These are phyloP conservation scores for Netelia virgata DNA, from an alignment of 2,888 invertebrate species.

Conservation along the genomic window DNA sequence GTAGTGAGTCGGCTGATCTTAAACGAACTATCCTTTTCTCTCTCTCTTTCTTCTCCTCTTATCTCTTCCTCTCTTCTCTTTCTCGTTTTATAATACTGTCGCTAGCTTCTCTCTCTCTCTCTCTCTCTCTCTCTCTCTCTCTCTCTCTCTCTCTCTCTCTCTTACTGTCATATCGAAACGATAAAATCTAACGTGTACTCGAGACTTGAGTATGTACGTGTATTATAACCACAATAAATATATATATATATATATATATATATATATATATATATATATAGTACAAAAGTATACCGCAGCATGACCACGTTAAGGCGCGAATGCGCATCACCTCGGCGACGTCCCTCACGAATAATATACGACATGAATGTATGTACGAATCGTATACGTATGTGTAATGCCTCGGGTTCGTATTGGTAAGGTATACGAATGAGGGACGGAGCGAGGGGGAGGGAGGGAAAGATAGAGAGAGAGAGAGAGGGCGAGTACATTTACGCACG, in stretches of 20 bases:
- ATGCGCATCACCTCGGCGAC: neutral
- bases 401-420: constrained; percentile 1
- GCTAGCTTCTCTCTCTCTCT: constrained; percentile 15
- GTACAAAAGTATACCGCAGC: neutral
- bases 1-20: constrained; percentile 74
- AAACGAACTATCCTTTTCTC: constrained; percentile 40
- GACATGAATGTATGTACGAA: neutral
- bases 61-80: neutral
- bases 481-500: constrained; percentile 20
- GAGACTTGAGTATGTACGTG: neutral
- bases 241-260: neutral
- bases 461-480: too few relatives aligned
- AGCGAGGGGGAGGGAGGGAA: too few relatives aligned
- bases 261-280: neutral
- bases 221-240: neutral
- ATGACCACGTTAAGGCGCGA: neutral
- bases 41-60: neutral
- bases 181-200: constrained; percentile 21
- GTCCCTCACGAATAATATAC: neutral
- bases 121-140: constrained; percentile 13
- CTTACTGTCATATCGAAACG: constrained; percentile 39
- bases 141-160: constrained; percentile 13
- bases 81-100: neutral
- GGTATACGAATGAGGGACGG: neutral
- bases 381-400: neutral